Percentiles rank a stretch among this genome's conserved stretches.
These are phyloP conservation scores for Darevskia mixta DNA, from an alignment of 2,797 vertebrate genomes.

Conservation along the genomic window DNA sequence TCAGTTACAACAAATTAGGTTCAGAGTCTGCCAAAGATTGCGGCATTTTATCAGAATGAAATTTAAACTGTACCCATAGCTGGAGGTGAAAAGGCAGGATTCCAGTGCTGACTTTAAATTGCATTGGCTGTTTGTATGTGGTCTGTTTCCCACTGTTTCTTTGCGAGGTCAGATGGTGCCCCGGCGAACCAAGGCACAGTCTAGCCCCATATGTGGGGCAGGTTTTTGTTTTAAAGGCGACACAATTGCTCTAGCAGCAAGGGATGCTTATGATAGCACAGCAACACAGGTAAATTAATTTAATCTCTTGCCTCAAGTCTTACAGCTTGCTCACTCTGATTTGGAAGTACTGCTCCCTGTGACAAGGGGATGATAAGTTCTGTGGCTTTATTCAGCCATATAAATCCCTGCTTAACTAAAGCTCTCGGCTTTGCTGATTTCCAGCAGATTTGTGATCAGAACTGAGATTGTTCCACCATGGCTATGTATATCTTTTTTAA, in stretches of 20 bases:
- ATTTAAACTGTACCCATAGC: slow-evolving; percentile 25
- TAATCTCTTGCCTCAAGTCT: slow-evolving; percentile 30
- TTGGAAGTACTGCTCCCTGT: slow-evolving; percentile 35
- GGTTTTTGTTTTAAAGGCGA: slow-evolving; percentile 10
- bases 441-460: slow-evolving; percentile 48
- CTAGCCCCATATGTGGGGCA: slow-evolving; percentile 27
- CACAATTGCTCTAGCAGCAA: slow-evolving; percentile 22
- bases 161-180: neutral
- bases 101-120: neutral
- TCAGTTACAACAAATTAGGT: neutral
- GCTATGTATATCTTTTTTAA: neutral
- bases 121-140: neutral
- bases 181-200: neutral
- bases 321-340: slow-evolving; percentile 10
- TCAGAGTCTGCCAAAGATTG: neutral
- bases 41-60: neutral
- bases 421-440: slow-evolving; percentile 22
- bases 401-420: slow-evolving; percentile 51
- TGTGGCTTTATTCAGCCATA: slow-evolving; percentile 35
- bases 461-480: slow-evolving; percentile 33
- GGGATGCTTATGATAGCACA: slow-evolving; percentile 21
- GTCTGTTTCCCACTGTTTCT: slow-evolving; percentile 28
- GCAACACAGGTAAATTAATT: slow-evolving; percentile 26
- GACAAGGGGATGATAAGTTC: slow-evolving; percentile 45
- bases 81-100: slow-evolving; percentile 25